Evolutionary conservation across 2,888 invertebrate species (phyloP).

Genomic region (Quadroppia sp.): DNA sequence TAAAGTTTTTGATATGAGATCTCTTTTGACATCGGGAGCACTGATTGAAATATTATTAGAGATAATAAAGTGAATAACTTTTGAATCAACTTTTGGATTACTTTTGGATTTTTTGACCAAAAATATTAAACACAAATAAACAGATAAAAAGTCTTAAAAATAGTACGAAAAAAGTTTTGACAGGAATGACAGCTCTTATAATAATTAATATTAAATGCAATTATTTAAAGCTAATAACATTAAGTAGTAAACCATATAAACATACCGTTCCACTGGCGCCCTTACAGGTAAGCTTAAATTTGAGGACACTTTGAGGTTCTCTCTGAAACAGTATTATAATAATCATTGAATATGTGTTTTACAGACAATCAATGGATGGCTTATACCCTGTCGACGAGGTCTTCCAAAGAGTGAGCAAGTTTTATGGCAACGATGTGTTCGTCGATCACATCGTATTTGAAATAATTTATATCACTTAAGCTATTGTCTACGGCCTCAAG

Average conservation of each 20-base stretch:
- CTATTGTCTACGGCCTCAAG: slow-evolving; percentile 64
- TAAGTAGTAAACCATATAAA: slow-evolving; percentile 31
- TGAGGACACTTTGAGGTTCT: slow-evolving; percentile 50
- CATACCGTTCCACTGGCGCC: slow-evolving; percentile 49
- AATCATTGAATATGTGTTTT: neutral
- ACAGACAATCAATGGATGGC: neutral
- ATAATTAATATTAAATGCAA: no score
- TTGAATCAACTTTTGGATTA: neutral
- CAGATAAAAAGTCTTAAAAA: no score
- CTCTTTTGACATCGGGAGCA: slow-evolving; percentile 19
- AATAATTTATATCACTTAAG: slow-evolving; percentile 56
- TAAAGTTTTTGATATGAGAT: slow-evolving; percentile 11
- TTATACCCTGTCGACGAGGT: slow-evolving; percentile 64
- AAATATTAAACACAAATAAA: no score
- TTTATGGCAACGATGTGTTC: slow-evolving; percentile 70
- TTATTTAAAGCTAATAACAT: neutral
- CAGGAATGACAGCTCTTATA: no score
- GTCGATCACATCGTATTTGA: slow-evolving; percentile 70
- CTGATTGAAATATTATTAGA: slow-evolving; percentile 23
- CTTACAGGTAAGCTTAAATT: slow-evolving; percentile 50
- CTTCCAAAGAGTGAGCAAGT: slow-evolving; percentile 70
- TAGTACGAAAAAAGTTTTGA: no score
- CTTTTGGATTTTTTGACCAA: no score
- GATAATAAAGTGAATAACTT: neutral
- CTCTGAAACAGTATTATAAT: slow-evolving; percentile 45